These are phyloP conservation scores for cat (Felis catus) DNA, from an alignment of 2,113 vertebrate species.

Conservation along the genomic window F.catus_Fca126_mat1.0 CM031419.1:170005001-170005500, in stretches of 20 bases:
- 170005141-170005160: neutral
- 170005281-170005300: neutral
- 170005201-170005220: slow-evolving; percentile 3
- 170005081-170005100: neutral
- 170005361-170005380: neutral
- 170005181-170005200: slow-evolving; percentile 18
- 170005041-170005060: neutral
- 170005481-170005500: neutral
- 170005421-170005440: neutral
- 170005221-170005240: neutral
- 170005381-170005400: neutral
- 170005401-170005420: neutral
- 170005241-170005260: neutral
- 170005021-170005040: slow-evolving; percentile 13
- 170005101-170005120: neutral
- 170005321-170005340: neutral
- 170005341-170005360: neutral
- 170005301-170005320: neutral
- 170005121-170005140: neutral
- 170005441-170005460: neutral
- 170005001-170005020: neutral
- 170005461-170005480: neutral
- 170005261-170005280: neutral
- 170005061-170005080: neutral
- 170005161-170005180: neutral